Conservation (phyloP, 2,888 invertebrate genomes). For the Sarcophaga carnaria region DNA sequence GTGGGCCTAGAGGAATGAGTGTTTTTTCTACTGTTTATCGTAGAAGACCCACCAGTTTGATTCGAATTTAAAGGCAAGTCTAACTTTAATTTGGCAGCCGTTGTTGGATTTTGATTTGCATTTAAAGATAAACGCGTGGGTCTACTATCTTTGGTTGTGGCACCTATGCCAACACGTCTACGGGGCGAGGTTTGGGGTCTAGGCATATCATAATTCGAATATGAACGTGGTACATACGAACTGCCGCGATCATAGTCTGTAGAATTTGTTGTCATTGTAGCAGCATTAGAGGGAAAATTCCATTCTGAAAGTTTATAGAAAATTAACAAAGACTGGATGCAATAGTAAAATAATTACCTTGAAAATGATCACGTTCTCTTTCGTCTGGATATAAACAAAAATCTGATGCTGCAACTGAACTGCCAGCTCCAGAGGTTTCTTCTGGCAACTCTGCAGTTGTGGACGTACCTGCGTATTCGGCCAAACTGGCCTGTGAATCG, state of each 20-base stretch:
- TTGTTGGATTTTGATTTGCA: conserved; percentile 66
- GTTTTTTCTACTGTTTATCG: conserved; percentile 57
- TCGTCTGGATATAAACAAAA: conserved; percentile 66
- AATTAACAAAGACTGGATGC: not conserved
- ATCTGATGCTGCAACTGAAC: conserved; percentile 29
- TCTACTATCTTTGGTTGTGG: conserved; percentile 62
- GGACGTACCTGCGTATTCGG: conserved; percentile 78
- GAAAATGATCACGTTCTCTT: conserved; percentile 59
- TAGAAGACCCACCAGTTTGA: conserved; percentile 25
- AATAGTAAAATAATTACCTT: conserved; percentile 44
- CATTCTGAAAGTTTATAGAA: conserved; percentile 70
- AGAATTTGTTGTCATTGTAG: conserved; percentile 67
- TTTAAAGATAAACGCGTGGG: conserved; percentile 76
- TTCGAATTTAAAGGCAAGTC: conserved; percentile 75
- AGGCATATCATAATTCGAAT: conserved; percentile 80
- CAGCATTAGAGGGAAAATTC: conserved; percentile 52
- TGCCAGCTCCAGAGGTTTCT: conserved; percentile 33
- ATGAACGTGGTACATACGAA: conserved; percentile 80
- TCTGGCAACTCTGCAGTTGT: conserved; percentile 49
- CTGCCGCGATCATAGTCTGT: conserved; percentile 66
- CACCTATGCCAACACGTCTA: conserved; percentile 69
- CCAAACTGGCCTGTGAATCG: conserved; percentile 82
- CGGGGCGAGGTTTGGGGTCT: conserved; percentile 71
- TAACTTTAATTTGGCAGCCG: conserved; percentile 76
- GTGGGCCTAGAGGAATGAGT: conserved; percentile 62